These are phyloP conservation scores for Amphiprion ocellaris DNA, from an alignment of 2,113 vertebrate species.

Conservation along the genomic window DNA sequence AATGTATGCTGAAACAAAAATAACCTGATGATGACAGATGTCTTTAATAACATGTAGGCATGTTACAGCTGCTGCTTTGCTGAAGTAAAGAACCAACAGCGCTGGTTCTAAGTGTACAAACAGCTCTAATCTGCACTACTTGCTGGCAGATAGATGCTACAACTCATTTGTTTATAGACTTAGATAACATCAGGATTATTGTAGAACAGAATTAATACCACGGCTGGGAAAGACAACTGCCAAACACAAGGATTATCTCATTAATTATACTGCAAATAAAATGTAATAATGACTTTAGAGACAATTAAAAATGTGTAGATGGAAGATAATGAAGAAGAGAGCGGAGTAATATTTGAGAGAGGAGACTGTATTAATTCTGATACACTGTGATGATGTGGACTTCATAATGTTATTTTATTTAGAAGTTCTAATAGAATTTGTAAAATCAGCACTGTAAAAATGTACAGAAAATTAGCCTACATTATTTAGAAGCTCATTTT, in stretches of 20 bases:
- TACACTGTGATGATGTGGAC: too few species aligned
- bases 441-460: neutral
- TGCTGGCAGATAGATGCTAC: constrained; percentile 15
- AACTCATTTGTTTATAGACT: constrained; percentile 36
- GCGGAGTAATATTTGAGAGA: too few species aligned
- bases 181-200: constrained; percentile 58
- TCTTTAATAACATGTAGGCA: neutral
- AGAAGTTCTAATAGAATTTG: neutral
- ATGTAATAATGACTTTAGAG: constrained; percentile 18
- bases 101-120: constrained; percentile 10
- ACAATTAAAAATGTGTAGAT: neutral
- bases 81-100: neutral
- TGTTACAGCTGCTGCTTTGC: neutral
- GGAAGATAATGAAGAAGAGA: neutral
- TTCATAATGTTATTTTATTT: too few species aligned
- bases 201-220: constrained; percentile 27
- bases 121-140: constrained; percentile 4
- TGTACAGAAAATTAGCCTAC: too few species aligned
- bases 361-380: too few species aligned
- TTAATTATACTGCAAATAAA: constrained; percentile 59
- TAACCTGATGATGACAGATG: neutral
- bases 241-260: constrained; percentile 49
- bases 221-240: constrained; percentile 22
- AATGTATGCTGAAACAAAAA: constrained; percentile 2
- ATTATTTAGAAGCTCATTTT: too few species aligned